These are phyloP conservation scores for Alosa sapidissima DNA, from an alignment of 2,797 vertebrate species.

Conservation along the genomic window DNA sequence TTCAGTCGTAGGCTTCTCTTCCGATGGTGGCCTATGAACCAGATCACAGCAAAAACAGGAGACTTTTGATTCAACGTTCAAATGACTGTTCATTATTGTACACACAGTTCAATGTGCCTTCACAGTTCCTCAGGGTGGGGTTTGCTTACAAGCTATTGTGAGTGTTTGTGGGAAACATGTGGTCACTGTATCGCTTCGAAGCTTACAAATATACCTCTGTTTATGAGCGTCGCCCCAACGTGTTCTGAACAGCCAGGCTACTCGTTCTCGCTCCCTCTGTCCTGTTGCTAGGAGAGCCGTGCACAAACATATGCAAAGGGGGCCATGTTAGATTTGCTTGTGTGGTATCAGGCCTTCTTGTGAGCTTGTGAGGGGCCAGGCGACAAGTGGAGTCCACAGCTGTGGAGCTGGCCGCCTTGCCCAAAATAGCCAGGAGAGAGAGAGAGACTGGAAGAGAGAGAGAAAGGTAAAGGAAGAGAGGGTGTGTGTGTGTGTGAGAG, in stretches of 20 bases:
- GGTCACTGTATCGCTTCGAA: not conserved
- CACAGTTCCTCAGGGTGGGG: not conserved
- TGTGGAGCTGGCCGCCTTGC: slow-evolving; percentile 22
- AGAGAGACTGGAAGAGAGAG: not conserved
- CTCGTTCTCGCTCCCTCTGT: no score
- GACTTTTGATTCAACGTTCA: not conserved
- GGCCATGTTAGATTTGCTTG: slow-evolving; percentile 17
- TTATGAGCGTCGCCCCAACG: not conserved
- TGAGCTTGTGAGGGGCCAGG: not conserved
- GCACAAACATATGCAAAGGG: slow-evolving; percentile 25
- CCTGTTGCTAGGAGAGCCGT: not conserved
- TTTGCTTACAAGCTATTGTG: not conserved
- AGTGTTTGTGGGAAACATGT: not conserved
- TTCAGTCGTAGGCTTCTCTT: not conserved
- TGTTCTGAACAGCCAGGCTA: not conserved
- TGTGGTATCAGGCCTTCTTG: not conserved
- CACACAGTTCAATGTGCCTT: not conserved
- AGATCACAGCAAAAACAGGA: not conserved
- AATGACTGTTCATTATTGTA: not conserved
- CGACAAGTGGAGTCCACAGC: slow-evolving; percentile 19
- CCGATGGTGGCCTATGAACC: not conserved
- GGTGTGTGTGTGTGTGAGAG: not conserved
- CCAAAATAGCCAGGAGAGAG: slow-evolving; percentile 24
- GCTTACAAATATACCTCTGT: not conserved
- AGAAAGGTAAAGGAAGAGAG: not conserved